Evolutionary conservation across 2,888 invertebrate species (phyloP).

Genomic region (Thalpophila matura): DNA sequence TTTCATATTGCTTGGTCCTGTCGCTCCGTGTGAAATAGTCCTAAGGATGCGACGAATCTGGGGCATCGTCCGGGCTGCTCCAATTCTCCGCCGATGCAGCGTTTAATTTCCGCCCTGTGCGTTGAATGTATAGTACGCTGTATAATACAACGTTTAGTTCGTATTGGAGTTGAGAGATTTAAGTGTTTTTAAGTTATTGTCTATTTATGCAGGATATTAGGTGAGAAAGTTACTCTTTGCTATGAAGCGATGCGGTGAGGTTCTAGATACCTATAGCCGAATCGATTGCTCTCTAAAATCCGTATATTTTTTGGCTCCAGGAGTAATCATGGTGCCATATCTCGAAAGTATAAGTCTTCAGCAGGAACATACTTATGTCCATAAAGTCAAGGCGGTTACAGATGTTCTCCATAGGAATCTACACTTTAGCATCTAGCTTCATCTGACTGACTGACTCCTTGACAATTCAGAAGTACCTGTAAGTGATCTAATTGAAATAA

Average conservation of each 20-base stretch:
- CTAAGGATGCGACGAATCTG: conserved; percentile 52
- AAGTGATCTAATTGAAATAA: no score
- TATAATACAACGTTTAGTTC: conserved; percentile 49
- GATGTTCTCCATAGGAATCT: no score
- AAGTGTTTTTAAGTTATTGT: conserved; percentile 21
- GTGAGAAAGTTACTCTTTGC: background rate
- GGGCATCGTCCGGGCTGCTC: conserved; percentile 65
- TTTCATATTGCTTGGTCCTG: conserved; percentile 5
- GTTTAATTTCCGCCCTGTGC: conserved; percentile 68
- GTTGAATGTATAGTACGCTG: conserved; percentile 45
- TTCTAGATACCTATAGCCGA: no score
- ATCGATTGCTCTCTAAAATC: background rate
- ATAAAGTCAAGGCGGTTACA: no score
- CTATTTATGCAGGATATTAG: background rate
- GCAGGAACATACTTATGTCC: no score
- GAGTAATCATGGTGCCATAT: no score
- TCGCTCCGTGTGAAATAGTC: conserved; percentile 27
- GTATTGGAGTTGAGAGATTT: conserved; percentile 20
- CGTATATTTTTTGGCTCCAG: no score
- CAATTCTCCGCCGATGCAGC: conserved; percentile 64
- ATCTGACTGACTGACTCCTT: no score
- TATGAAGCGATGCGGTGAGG: background rate
- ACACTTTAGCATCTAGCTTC: no score
- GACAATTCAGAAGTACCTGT: no score
- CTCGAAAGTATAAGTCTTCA: no score